Evolutionary conservation across 1,140 invertebrate species (phyloP).

Genomic region (Brachionus sp.): DNA sequence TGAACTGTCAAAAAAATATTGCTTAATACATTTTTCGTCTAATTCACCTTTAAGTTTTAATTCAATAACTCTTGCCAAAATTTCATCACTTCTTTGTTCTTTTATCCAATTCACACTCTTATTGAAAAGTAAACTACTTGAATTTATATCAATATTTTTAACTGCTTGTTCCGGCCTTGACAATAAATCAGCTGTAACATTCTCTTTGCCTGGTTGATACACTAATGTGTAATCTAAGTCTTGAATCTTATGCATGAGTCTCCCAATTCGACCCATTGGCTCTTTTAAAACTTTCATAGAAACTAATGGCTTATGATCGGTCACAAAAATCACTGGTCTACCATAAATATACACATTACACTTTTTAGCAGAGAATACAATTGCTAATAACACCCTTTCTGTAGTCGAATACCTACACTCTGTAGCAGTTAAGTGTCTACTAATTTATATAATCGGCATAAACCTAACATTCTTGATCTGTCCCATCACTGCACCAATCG

Average conservation of each 20-base stretch:
- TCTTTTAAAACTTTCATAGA: constrained; percentile 52
- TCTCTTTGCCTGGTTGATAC: constrained; percentile 43
- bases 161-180: neutral
- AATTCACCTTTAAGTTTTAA: neutral
- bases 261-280: constrained; percentile 28
- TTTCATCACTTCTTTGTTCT: neutral
- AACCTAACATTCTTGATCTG: constrained; percentile 14
- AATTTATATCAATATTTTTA: neutral
- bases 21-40: neutral
- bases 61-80: neutral
- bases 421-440: constrained; percentile 51
- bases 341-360: constrained; percentile 59
- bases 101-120: neutral
- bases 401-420: constrained; percentile 58
- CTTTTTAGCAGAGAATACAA: constrained; percentile 53
- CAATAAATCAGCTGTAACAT: constrained; percentile 43
- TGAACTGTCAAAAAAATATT: neutral
- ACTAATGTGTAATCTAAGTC: constrained; percentile 42
- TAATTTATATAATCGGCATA: constrained; percentile 56
- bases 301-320: constrained; percentile 55
- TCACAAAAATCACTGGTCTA: constrained; percentile 50
- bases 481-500: neutral
- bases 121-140: neutral
- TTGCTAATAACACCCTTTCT: constrained; percentile 59
- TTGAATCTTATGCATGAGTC: constrained; percentile 4